Conservation (phyloP, 2,888 invertebrate genomes). For the Epinotia ramella region DNA sequence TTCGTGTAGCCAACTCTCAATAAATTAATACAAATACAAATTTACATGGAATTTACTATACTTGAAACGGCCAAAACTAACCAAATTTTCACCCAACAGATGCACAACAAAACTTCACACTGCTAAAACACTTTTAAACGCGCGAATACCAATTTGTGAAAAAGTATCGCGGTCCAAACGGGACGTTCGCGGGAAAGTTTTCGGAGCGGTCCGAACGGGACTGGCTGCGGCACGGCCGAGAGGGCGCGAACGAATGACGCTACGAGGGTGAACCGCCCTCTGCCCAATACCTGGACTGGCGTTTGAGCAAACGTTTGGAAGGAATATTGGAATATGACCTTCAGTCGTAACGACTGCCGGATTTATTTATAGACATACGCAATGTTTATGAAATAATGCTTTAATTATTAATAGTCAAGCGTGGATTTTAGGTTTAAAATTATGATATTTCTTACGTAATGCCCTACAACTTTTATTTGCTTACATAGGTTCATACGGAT, state of each 20-base stretch:
- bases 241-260: conserved; percentile 44
- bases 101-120: not conserved
- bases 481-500: no score
- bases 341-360: not conserved
- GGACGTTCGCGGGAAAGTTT: conserved; percentile 30
- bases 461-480: not conserved
- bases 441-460: not conserved
- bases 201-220: conserved; percentile 22
- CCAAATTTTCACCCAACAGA: conserved; percentile 5
- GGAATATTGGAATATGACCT: not conserved
- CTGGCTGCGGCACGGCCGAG: conserved; percentile 37
- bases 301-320: conserved; percentile 36
- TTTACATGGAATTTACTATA: not conserved
- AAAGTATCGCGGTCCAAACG: conserved; percentile 10
- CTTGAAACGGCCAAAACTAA: conserved; percentile 7
- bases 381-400: not conserved
- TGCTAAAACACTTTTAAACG: conserved; percentile 13
- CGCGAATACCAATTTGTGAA: conserved; percentile 2
- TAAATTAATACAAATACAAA: not conserved
- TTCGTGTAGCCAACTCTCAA: not conserved
- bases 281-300: conserved; percentile 30
- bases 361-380: conserved; percentile 9
- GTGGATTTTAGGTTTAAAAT: not conserved
- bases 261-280: conserved; percentile 44
- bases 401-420: no score